These are phyloP conservation scores for Streptopelia turtur DNA, from an alignment of 2,797 vertebrate genomes.

Conservation along the genomic window DNA sequence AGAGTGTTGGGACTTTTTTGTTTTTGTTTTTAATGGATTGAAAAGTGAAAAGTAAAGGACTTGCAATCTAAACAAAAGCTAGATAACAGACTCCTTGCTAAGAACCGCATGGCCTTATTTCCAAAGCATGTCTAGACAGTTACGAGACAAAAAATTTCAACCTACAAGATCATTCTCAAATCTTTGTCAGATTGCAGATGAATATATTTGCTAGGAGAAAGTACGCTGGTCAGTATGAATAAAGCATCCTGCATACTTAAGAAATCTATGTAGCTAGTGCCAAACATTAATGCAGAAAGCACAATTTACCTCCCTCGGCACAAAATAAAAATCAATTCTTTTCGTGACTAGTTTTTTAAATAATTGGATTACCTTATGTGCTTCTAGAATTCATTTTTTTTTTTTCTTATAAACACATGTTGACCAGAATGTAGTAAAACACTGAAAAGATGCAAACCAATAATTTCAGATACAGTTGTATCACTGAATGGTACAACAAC, in stretches of 20 bases:
- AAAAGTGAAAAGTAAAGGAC: conserved; percentile 23
- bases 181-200: background rate
- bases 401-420: background rate
- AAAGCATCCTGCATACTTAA: background rate
- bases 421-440: background rate
- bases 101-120: background rate
- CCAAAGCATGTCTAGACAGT: background rate
- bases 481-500: background rate
- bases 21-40: conserved; percentile 12
- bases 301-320: background rate
- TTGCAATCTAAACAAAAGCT: background rate
- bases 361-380: background rate
- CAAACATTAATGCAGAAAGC: background rate
- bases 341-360: background rate
- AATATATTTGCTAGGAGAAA: background rate
- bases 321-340: background rate
- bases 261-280: background rate
- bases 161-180: background rate
- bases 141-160: background rate
- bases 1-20: background rate
- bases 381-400: background rate
- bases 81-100: background rate
- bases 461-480: background rate
- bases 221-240: background rate
- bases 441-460: background rate